Evolutionary conservation across 2,113 vertebrate species (phyloP), one percentile per base, ranked within the genome.

Genomic region (Edolisoma coerulescens): DNA sequence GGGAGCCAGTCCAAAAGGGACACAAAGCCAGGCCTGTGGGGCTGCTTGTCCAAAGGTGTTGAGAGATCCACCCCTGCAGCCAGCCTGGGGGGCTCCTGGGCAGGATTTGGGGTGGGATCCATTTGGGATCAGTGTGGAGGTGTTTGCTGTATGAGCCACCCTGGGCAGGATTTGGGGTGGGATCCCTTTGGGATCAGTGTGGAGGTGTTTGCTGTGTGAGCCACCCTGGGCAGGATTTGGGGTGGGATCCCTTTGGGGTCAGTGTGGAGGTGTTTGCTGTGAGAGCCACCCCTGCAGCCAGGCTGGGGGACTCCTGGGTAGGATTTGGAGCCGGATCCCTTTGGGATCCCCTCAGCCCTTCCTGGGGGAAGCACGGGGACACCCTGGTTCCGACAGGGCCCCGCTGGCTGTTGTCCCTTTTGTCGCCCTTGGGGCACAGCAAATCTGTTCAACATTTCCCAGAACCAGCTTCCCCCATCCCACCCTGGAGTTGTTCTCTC

Each of bases 311-410:
- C 39, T 39, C 39, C 39, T 15, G 50, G 49, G 49, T 24, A 26
- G 49, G 11, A 13, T 26, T 49, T 26, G 22, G 47, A 3, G 9
- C 16, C 8, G 26, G 50, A 52, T 52, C 33, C 20, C 0, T 11
- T 9, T 16, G 39, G 49, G 63, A 64, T 60, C 16, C 11, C 52
- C 65, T 83, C 16, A 8, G n/a, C 8, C 44, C 41, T 56, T 35
- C 57, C 60, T 1, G 7, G 41, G 63, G 23, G 4, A 10, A 60
- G 44, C 12, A 1, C 9, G 3, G 6, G 33, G 56, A 6, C 22
- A 0, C 4, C 4, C 21, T 24, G 47, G 6, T 2, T 45, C 2
- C 11, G 5, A 10, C 50, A 37, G 50, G n/a, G n/a, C n/a, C 30
- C 35, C 30, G 5, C 2, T 2, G 9, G 17, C 8, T 6, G 16